Base-by-base conservation (phyloP, 2,797 vertebrate species). In the Sylvilagus floridanus region DNA sequence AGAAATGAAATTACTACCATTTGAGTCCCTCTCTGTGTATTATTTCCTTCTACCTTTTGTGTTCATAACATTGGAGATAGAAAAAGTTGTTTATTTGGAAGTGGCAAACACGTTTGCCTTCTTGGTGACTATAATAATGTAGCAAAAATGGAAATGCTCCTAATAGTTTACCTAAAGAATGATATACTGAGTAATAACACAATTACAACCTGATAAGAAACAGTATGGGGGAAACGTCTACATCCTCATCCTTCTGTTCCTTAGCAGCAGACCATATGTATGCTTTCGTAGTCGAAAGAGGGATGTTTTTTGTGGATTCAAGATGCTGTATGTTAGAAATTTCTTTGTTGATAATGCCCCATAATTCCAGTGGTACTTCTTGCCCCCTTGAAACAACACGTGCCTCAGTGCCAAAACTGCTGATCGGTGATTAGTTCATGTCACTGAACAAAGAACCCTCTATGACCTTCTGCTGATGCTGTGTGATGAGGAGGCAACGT, bases 1-100 rank as follows among this genome's bases (percentile, higher is more conserved):
- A 95, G 79, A 82, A 94, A 91, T 91, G 88, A 93, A 95, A 95
- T 89, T 68, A 47, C 54, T 84, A 37, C 35, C 35, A 84, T 85
- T 71, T 37, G 28, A 77, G 32, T 65, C 24, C 32, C 32, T 86
- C 16, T 78, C 24, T 93, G 65, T 35, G 14, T 90, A 72, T 93
- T 75, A 32, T 63, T 86, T 76, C 63, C 82, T 94, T 50, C 62
- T 7, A 84, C 24, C 17, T 65, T 82, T 93, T 85, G 52, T 96
- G 57, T 89, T 84, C 82, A 30, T 90, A 7, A 66, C 86, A 14
- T 68, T 73, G 26, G 24, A 13, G n/a, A 66, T 92, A 76, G 75
- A 87, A 81, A 88, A 57, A 13, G 28, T 42, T 60, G 54, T 83
- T 83, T 86, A 76, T 65, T 88, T 87, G 82, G 63, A 60, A 86